Conservation (phyloP, 2,113 vertebrate genomes). For the Eudyptes chrysolophus region DNA sequence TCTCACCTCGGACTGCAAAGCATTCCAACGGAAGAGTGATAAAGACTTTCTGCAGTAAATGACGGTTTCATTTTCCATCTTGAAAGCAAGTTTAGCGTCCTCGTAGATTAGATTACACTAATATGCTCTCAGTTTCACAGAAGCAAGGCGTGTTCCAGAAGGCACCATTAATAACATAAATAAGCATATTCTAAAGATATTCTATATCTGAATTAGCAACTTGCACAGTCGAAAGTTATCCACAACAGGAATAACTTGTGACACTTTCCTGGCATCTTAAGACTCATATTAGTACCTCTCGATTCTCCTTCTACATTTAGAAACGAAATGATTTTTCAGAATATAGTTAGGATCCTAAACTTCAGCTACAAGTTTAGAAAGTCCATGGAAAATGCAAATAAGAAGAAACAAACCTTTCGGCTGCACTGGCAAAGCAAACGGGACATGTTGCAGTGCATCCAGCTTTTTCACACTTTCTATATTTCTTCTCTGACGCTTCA, state of each 20-base stretch:
- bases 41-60: not conserved
- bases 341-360: not conserved
- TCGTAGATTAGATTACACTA: not conserved
- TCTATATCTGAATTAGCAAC: not conserved
- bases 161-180: not conserved
- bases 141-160: not conserved
- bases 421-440: constrained; percentile 96
- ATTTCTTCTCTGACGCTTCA: constrained; percentile 92
- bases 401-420: constrained; percentile 84
- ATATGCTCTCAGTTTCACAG: not conserved
- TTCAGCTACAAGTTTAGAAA: not conserved
- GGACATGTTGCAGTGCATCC: constrained; percentile 92
- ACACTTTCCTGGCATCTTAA: not conserved
- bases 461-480: constrained; percentile 96
- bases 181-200: not conserved
- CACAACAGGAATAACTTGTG: not conserved
- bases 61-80: not conserved
- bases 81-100: not conserved
- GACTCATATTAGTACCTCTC: not conserved
- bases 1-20: not conserved
- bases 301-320: not conserved
- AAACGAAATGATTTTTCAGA: not conserved
- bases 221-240: not conserved
- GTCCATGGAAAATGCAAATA: not conserved
- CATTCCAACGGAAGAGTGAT: not conserved